Conservation (phyloP, 1,140 invertebrate species). For the Palaemon carinicauda region DNA sequence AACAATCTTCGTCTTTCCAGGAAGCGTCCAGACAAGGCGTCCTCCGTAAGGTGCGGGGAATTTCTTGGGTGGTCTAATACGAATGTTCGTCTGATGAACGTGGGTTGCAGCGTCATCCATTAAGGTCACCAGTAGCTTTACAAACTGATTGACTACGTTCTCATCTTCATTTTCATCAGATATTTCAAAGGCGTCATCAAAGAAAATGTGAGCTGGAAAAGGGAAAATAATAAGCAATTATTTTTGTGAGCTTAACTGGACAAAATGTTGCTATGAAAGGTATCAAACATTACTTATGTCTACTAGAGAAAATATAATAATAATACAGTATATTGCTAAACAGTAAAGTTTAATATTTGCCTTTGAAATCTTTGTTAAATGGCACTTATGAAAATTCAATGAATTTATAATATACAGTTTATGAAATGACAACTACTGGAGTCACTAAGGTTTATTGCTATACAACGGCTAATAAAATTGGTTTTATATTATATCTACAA, state of each 20-base stretch:
- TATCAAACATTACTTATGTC: not conserved
- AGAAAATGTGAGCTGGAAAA: constrained; percentile 91
- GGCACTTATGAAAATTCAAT: no score
- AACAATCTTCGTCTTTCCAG: constrained; percentile 97
- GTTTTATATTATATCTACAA: no score
- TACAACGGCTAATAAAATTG: no score
- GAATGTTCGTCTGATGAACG: constrained; percentile 91
- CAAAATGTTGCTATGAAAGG: no score
- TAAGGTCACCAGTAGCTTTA: constrained; percentile 90
- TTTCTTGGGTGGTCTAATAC: constrained; percentile 90
- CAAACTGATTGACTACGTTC: constrained; percentile 94
- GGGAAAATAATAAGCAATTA: not conserved
- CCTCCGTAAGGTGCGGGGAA: constrained; percentile 95
- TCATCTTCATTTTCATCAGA: constrained; percentile 94
- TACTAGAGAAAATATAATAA: not conserved
- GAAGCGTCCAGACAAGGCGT: constrained; percentile 90
- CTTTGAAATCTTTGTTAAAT: no score
- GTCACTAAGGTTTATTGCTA: no score
- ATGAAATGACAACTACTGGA: no score
- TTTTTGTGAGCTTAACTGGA: no score
- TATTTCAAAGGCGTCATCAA: constrained; percentile 98
- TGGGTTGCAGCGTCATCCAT: constrained; percentile 95
- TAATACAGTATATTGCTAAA: no score
- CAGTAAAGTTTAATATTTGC: no score
- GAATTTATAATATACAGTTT: no score